Base-by-base conservation (phyloP, 1,140 invertebrate genomes). In the Anagrus nilaparvatae region DNA sequence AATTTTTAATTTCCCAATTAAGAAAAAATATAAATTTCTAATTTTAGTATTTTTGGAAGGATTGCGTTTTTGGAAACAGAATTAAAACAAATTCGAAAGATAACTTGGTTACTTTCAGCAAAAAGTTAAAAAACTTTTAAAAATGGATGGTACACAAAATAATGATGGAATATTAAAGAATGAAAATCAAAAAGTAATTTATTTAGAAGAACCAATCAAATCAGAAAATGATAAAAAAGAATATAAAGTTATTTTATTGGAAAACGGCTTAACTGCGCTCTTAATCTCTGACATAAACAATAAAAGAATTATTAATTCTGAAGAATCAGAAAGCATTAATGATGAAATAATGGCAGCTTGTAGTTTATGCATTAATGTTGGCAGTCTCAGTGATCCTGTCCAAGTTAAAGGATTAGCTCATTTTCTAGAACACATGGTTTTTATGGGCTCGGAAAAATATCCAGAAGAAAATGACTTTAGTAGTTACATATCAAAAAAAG, bases 381-480 rank as follows among this genome's bases (percentile, higher is more conserved):
- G 82, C 13, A 79, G 76, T 60, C 81, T 79, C 59, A 80, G 77
- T 53, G 76, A 80, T 59, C 87, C 87, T 0, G 53, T 62, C 28
- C 71, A 84, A 28, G 76, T 93, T 35, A 87, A 82, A 46, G 93
- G 93, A 2, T 58, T 96, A 51, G 89, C 92, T 2, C 92, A 97
- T 66, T 94, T 97, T 65, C 75, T 94, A 33, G 92, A 97, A 61
- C 92, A 97, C 59, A 94, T 96, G 89, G 79, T 97, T 5, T 96
- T 94, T 56, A 87, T 95, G 79, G 91, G 90, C 24, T 90, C 84
- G 30, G 71, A 83, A 55, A 90, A 87, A 54, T 92, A 82, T 67
- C 84, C 86, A 5, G 69, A n/a, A n/a, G 87, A 92, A 65, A 92
- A 92, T 64, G 82, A 81, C 49, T 86, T 91, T 54, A 85, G 90